Base-by-base conservation (phyloP, 2,888 invertebrate genomes). In the Cheilosia vernalis region DNA sequence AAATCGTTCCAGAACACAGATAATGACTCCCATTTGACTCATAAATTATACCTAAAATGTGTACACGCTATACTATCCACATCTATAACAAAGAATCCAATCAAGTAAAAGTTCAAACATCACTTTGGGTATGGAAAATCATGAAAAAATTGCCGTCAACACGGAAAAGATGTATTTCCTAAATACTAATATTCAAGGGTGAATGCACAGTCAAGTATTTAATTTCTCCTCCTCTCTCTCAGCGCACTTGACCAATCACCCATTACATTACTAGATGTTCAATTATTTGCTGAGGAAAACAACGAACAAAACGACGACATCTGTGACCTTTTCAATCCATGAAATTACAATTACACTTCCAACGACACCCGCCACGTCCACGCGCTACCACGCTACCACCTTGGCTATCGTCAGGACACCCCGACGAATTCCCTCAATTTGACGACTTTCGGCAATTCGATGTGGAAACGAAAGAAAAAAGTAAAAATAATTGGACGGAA, bases 11-110 rank as follows among this genome's bases (percentile, higher is more conserved):
- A 80, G 87, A 88, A 87, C 87, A 88, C 88, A 88, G 88, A 89
- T 89, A 90, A 90, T 90, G 89, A 88, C 89, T 91, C 90, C 91
- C 90, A 82, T 87, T 90, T 88, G 90, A 88, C 90, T 89, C 89
- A 90, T 90, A 91, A 90, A 90, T 90, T 89, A 55, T 88, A 85
- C 74, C 72, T 15, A 9, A 80, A 60, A 63, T 49, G 15, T 60
- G 21, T 49, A 24, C 15, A 19, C n/a, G 21, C 33, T 51, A 6
- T 51, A 6, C 55, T 55, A 56, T 24, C 5, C 10, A 33, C 37
- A 6, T 10, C 13, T 19, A 5, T 37, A 56, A 74, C 55, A 63
- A 64, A 64, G 27, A 55, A 67, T 21, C 55, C 44, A 67, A 67
- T 67, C 67, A 67, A 55, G 53, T 73, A 73, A 72, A 79, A 53